phyloP scores from a whole-genome alignment of 1,140 invertebrate genomes.

The Physella acuta region DNA sequence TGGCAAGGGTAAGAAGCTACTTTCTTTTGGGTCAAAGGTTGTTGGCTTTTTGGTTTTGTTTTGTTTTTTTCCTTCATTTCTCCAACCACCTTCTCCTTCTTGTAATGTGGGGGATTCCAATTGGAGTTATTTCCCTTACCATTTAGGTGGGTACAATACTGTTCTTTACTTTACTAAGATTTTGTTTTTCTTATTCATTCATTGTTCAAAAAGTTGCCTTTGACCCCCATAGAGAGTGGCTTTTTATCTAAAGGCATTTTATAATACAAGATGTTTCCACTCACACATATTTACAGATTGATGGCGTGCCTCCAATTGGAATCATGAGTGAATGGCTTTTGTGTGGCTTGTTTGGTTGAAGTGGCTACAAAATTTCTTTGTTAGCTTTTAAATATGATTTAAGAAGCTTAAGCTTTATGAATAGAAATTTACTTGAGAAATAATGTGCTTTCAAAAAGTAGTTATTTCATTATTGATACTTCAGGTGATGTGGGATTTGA shows the following conservation, averaged over 20 bases:
- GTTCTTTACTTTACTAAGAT: too few relatives aligned
- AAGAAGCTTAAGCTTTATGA: too few relatives aligned
- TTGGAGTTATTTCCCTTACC: slow-evolving; percentile 27
- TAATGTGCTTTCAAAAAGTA: too few relatives aligned
- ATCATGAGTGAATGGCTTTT: too few relatives aligned
- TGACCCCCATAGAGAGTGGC: slow-evolving; percentile 29
- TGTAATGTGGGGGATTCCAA: slow-evolving; percentile 34
- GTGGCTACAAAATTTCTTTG: neutral
- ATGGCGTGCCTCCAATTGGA: slow-evolving; percentile 34
- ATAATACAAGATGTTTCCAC: neutral
- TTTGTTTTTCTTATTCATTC: too few relatives aligned
- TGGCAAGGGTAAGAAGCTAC: slow-evolving; percentile 34
- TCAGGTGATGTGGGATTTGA: slow-evolving; percentile 61
- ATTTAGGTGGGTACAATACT: too few relatives aligned
- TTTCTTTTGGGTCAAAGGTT: slow-evolving; percentile 38
- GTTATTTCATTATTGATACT: too few relatives aligned
- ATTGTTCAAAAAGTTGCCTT: slow-evolving; percentile 25
- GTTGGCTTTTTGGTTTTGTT: too few relatives aligned
- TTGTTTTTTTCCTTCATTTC: slow-evolving; percentile 16
- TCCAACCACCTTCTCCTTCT: too few relatives aligned
- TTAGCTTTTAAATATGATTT: too few relatives aligned
- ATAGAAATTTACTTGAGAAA: too few relatives aligned
- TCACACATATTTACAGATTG: slow-evolving; percentile 14
- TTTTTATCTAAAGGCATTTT: neutral
- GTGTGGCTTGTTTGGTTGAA: too few relatives aligned